A percentile compares a stretch with the other conserved stretches of the same genome.
These are phyloP conservation scores for Nasonovia ribisnigri DNA, from an alignment of 2,888 invertebrate genomes.

Conservation along the genomic window DNA sequence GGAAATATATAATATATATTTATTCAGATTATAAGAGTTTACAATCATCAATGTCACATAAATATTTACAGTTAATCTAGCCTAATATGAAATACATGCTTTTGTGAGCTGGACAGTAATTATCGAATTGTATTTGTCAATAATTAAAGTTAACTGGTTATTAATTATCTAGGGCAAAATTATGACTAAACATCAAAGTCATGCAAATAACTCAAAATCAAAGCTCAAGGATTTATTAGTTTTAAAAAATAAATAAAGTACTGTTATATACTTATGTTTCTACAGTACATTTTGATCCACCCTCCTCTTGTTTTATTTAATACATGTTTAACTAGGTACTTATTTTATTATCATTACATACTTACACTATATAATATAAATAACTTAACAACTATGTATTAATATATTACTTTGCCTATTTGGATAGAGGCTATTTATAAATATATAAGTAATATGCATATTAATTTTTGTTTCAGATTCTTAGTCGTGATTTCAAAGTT, in stretches of 20 bases:
- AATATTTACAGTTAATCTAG: neutral
- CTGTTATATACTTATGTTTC: neutral
- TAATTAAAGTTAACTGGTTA: neutral
- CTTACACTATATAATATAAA: neutral
- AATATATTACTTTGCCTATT: neutral
- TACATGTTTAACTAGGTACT: neutral
- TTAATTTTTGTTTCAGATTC: conserved; percentile 47
- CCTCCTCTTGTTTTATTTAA: neutral
- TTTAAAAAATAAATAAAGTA: neutral
- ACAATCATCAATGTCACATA: neutral
- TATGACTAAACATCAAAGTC: neutral
- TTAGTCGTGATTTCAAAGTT: conserved; percentile 57
- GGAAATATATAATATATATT: neutral
- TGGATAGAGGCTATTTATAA: neutral
- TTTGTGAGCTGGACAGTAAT: neutral
- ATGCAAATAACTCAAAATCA: neutral
- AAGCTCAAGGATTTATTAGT: neutral
- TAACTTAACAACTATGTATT: neutral
- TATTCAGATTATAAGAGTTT: neutral
- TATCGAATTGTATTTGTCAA: neutral
- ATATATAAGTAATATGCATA: neutral
- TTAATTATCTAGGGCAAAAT: neutral
- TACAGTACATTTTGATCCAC: neutral
- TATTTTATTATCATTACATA: neutral
- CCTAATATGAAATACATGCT: neutral